Evolutionary conservation across 2,113 vertebrate genomes (phyloP).

Genomic region (Sorex fumeus): DNA sequence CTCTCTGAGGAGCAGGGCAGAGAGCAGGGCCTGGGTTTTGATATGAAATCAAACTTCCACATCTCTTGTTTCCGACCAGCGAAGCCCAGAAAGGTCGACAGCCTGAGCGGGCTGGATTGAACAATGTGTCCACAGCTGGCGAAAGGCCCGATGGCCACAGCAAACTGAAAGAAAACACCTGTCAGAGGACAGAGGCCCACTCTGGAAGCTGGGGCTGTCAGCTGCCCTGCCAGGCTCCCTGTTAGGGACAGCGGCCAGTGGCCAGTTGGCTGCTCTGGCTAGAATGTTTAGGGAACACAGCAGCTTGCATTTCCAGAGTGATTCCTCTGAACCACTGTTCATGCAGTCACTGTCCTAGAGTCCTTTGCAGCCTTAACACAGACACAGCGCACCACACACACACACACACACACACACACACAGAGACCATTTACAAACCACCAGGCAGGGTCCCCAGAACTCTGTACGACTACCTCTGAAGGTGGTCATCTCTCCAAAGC

Average conservation of each 20-base stretch:
- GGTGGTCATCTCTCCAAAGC: not conserved
- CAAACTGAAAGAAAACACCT: slow-evolving; percentile 12
- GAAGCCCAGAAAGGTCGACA: slow-evolving; percentile 8
- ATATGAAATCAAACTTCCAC: slow-evolving; percentile 13
- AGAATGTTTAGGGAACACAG: not conserved
- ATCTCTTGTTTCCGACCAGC: not conserved
- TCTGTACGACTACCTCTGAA: not conserved
- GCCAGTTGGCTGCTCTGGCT: not conserved
- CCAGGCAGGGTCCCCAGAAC: not conserved
- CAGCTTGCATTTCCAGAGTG: slow-evolving; percentile 12
- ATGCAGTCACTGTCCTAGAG: not conserved
- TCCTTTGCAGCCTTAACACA: not conserved
- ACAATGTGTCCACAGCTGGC: not conserved
- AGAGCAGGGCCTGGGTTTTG: not conserved
- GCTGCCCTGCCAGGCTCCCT: not conserved
- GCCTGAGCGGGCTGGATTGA: not conserved
- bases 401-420: too few relatives aligned
- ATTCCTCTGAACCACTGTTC: slow-evolving; percentile 9
- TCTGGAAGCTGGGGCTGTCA: not conserved
- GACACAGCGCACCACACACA: not conserved
- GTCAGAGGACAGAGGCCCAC: not conserved
- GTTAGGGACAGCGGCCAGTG: not conserved
- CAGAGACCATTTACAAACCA: not conserved
- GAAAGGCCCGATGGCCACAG: not conserved
- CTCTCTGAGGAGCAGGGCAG: not conserved